Evolutionary conservation across 2,797 vertebrate species (phyloP).

Genomic region (Limnodromus scolopaceus): DNA sequence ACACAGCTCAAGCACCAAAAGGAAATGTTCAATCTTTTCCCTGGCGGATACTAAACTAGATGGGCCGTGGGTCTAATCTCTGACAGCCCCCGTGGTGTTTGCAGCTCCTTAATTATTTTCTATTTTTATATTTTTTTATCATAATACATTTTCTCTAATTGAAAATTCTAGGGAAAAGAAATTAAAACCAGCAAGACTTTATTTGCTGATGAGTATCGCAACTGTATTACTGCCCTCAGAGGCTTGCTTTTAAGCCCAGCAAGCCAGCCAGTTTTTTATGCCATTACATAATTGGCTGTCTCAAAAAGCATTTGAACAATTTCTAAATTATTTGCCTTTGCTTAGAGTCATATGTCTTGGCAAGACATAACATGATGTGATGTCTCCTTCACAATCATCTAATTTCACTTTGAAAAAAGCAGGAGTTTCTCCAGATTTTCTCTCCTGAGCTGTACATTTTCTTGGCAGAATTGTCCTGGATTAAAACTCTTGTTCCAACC

Average conservation of each 20-base stretch:
- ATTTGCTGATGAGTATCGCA: neutral
- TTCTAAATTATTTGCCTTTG: constrained; percentile 27
- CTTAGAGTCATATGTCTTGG: constrained; percentile 36
- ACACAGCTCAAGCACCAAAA: neutral
- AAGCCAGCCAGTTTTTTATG: neutral
- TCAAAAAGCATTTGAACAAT: constrained; percentile 30
- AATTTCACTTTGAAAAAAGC: constrained; percentile 3
- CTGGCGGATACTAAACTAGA: neutral
- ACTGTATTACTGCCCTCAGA: neutral
- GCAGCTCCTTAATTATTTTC: neutral
- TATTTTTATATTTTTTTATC: neutral
- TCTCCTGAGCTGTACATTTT: neutral
- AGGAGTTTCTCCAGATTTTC: neutral
- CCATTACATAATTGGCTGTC: neutral
- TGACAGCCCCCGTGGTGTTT: neutral
- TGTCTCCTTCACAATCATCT: constrained; percentile 34
- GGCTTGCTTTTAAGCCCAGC: neutral
- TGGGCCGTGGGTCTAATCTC: neutral
- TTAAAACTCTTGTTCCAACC: neutral
- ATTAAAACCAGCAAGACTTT: neutral
- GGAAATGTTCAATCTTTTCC: neutral
- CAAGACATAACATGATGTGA: constrained; percentile 50
- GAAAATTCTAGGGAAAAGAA: neutral
- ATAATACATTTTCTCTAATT: neutral
- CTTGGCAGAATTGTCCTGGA: neutral